Evolutionary conservation across 2,888 invertebrate genomes (phyloP).

Genomic region (Dryocosmus kuriphilus): DNA sequence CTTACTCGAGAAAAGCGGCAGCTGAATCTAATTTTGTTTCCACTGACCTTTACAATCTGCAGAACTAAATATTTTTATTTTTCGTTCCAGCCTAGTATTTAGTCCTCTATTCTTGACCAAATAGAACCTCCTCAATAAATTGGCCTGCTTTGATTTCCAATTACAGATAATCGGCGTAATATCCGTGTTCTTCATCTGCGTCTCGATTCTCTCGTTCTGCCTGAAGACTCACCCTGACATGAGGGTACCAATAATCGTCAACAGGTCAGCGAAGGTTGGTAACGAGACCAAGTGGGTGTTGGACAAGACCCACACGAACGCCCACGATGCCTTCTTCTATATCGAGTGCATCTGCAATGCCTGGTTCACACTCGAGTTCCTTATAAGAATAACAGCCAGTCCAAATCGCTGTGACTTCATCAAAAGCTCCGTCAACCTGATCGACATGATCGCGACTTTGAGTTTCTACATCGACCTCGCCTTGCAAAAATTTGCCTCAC

Average conservation of each 20-base stretch:
- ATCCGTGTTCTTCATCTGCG: conserved; percentile 99
- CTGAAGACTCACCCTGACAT: conserved; percentile 99
- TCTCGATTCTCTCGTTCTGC: conserved; percentile 99
- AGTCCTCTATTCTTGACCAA: conserved; percentile 1
- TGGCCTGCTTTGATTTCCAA: conserved; percentile 29
- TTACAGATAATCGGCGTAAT: conserved; percentile 97
- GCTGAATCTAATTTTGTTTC: neutral
- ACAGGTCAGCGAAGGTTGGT: conserved; percentile 88
- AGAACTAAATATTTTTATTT: neutral
- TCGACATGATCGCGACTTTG: conserved; percentile 99
- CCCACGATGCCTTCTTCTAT: conserved; percentile 98
- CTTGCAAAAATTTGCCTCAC: conserved; percentile 92
- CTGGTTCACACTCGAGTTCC: conserved; percentile 99
- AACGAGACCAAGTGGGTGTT: conserved; percentile 89
- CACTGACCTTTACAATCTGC: neutral
- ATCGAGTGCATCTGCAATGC: conserved; percentile 99
- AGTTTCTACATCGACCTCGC: conserved; percentile 98
- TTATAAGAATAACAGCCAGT: conserved; percentile 93
- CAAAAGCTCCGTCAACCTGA: conserved; percentile 97
- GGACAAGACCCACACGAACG: conserved; percentile 95
- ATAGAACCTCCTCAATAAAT: neutral
- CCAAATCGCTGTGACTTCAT: conserved; percentile 97
- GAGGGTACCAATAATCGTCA: conserved; percentile 93
- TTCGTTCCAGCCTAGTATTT: neutral
- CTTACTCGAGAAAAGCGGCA: neutral